Percentiles rank a stretch among this genome's conserved stretches.
Evolutionary conservation across 2,888 invertebrate species (phyloP).

Genomic region (Limenitis camilla): DNA sequence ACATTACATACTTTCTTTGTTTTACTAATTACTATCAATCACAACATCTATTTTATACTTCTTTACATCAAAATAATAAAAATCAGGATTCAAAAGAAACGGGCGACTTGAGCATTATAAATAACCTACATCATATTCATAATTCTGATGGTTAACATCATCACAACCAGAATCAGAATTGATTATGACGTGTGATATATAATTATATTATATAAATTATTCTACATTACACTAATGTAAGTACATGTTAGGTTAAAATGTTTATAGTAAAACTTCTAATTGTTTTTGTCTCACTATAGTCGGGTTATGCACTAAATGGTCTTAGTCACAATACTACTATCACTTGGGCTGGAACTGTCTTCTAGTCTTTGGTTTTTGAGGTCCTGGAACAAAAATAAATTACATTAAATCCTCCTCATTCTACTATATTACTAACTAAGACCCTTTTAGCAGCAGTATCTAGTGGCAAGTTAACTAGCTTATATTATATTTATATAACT

Average conservation of each 20-base stretch:
- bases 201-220: no score
- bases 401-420: background rate
- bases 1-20: slow-evolving; percentile 5
- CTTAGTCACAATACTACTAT: slow-evolving; percentile 68
- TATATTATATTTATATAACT: no score
- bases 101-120: slow-evolving; percentile 17
- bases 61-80: background rate
- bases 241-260: slow-evolving; percentile 10
- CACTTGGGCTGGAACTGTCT: slow-evolving; percentile 64
- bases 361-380: slow-evolving; percentile 55
- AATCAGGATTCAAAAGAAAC: background rate
- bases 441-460: no score
- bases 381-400: slow-evolving; percentile 47
- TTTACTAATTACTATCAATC: background rate
- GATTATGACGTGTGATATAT: no score
- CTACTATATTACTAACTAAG: no score
- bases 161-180: no score
- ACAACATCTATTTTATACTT: background rate
- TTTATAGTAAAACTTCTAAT: slow-evolving; percentile 8
- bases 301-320: slow-evolving; percentile 71
- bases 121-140: no score
- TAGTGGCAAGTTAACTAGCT: no score
- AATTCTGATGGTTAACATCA: no score
- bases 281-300: slow-evolving; percentile 49
- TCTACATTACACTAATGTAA: slow-evolving; percentile 1